These are phyloP conservation scores for Drosophila siamana DNA, from an alignment of 2,888 invertebrate species.

Conservation along the genomic window DNA sequence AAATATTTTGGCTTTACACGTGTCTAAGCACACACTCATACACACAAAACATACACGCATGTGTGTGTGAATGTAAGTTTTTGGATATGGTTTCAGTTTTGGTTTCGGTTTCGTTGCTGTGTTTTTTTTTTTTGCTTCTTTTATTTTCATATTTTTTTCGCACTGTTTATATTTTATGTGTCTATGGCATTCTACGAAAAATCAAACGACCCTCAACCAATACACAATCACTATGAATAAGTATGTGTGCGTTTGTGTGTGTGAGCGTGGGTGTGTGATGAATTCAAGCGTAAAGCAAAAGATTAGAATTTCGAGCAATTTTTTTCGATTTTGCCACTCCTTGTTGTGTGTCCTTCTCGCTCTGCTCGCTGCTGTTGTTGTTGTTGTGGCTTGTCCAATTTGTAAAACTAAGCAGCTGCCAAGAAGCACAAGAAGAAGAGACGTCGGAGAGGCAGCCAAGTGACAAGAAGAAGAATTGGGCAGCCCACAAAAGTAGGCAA, in stretches of 20 bases:
- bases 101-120: conserved; percentile 30
- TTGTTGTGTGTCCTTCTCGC: conserved; percentile 8
- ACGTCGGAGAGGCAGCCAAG: not conserved
- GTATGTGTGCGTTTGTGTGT: not conserved
- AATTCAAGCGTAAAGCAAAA: conserved; percentile 76
- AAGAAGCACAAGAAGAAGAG: conserved; percentile 18
- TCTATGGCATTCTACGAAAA: conserved; percentile 45
- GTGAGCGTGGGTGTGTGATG: conserved; percentile 42
- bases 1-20: conserved; percentile 78
- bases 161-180: conserved; percentile 60
- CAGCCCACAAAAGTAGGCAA: conserved; percentile 44
- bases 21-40: conserved; percentile 53
- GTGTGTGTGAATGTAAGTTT: conserved; percentile 31
- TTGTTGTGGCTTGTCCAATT: conserved; percentile 54
- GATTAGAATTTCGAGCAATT: conserved; percentile 75
- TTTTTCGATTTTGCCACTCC: conserved; percentile 40
- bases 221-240: conserved; percentile 18
- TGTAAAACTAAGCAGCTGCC: conserved; percentile 73
- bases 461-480: conserved; percentile 1
- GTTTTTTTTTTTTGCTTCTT: too few species aligned
- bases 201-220: conserved; percentile 48
- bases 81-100: conserved; percentile 35
- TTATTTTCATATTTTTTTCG: conserved; percentile 27
- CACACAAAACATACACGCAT: conserved; percentile 6
- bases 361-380: conserved; percentile 18